A percentile compares a stretch with the other conserved stretches of the same genome.
Conservation (phyloP, 2,888 invertebrate genomes). For the Gymnoscelis rufifasciata region DNA sequence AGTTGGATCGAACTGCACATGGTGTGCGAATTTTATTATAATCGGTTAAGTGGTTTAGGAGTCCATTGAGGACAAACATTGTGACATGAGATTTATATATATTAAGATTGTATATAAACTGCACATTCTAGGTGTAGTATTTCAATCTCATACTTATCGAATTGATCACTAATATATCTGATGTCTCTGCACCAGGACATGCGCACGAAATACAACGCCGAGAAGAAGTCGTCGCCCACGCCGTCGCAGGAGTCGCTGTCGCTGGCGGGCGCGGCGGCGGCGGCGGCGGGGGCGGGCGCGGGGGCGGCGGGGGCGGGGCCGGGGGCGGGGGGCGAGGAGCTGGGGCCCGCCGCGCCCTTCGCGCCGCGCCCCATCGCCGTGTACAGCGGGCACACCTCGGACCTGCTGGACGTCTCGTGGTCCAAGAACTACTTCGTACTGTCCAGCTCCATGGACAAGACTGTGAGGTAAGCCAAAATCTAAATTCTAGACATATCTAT, state of each 20-base stretch:
- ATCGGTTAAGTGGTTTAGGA: too few species aligned
- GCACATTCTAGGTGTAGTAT: too few species aligned
- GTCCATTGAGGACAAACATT: too few species aligned
- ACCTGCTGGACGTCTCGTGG: constrained; percentile 98
- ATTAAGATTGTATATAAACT: too few species aligned
- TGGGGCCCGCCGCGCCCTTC: constrained; percentile 83
- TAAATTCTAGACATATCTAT: too few species aligned
- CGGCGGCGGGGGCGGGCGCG: constrained; percentile 68
- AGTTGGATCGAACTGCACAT: too few species aligned
- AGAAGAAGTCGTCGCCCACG: constrained; percentile 92
- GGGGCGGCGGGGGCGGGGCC: constrained; percentile 74
- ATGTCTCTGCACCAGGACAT: too few species aligned
- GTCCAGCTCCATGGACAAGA: constrained; percentile 99
- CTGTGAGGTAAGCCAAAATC: constrained; percentile 82
- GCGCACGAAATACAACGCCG: constrained; percentile 95
- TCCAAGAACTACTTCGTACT: constrained; percentile 98
- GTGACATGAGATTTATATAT: too few species aligned
- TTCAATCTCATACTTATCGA: too few species aligned
- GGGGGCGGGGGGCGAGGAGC: constrained; percentile 34
- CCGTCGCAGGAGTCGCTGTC: constrained; percentile 95
- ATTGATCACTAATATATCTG: too few species aligned
- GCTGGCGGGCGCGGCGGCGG: constrained; percentile 64
- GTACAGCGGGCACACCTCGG: constrained; percentile 96
- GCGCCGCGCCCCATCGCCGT: constrained; percentile 93
- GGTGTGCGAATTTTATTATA: too few species aligned